phyloP scores from a whole-genome alignment of 2,113 vertebrate genomes.

The Trochalopteron elliotii region DNA sequence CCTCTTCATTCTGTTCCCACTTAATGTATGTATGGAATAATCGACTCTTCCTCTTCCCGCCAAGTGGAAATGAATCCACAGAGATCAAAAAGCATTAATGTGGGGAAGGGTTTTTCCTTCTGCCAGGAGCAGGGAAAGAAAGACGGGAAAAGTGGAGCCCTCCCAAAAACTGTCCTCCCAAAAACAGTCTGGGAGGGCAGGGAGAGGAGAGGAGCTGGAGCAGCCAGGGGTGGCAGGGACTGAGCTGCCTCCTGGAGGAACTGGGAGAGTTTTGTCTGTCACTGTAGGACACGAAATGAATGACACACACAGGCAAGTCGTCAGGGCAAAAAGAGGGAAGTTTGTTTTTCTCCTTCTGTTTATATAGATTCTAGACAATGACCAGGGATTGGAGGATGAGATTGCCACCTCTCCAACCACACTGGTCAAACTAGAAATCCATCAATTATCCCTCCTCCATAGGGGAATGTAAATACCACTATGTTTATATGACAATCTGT shows the following conservation, averaged over 20 bases:
- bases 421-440: no score
- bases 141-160: not conserved
- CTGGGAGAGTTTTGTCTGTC: not conserved
- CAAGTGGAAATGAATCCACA: not conserved
- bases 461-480: no score
- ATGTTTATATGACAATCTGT: no score
- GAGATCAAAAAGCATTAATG: constrained; percentile 27
- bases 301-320: no score
- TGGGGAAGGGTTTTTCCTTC: not conserved
- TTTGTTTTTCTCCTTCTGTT: no score
- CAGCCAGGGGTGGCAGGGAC: not conserved
- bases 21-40: constrained; percentile 16
- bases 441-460: no score
- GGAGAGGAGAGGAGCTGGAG: not conserved
- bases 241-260: not conserved
- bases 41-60: not conserved
- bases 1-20: not conserved
- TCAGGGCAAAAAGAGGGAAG: no score
- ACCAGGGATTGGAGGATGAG: no score
- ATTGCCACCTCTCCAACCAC: no score
- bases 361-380: no score
- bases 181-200: not conserved
- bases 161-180: not conserved
- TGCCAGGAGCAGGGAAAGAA: not conserved
- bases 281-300: no score